phyloP scores from a whole-genome alignment of 2,888 invertebrate species.

The Campopleginae sp. region DNA sequence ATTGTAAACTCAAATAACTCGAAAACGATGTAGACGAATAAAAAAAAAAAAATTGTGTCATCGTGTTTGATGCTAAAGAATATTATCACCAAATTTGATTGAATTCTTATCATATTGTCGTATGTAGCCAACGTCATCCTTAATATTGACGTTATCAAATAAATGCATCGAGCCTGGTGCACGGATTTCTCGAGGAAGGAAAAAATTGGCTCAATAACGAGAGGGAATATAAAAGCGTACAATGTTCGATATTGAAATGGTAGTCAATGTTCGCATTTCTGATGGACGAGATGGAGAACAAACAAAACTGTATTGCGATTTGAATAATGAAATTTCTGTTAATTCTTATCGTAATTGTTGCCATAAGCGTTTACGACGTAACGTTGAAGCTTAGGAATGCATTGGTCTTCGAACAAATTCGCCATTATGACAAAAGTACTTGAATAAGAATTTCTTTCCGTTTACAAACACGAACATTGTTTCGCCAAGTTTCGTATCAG shows the following conservation, averaged over 20 bases:
- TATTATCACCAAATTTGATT: no score
- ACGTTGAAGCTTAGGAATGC: slow-evolving; percentile 33
- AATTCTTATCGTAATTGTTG: slow-evolving; percentile 29
- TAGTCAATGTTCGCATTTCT: slow-evolving; percentile 27
- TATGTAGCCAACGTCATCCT: no score
- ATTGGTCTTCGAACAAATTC: slow-evolving; percentile 34
- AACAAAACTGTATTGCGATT: background rate
- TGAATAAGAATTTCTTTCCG: background rate
- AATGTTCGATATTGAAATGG: background rate
- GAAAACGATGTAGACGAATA: no score
- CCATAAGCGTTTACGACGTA: slow-evolving; percentile 23
- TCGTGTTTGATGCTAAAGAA: no score
- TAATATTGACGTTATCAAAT: background rate
- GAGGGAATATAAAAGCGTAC: slow-evolving; percentile 44
- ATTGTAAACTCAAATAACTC: no score
- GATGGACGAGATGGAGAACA: background rate
- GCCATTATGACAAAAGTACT: slow-evolving; percentile 50
- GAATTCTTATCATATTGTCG: no score
- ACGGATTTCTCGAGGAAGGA: background rate
- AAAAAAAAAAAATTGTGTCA: no score
- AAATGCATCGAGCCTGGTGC: background rate
- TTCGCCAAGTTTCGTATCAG: background rate
- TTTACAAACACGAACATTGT: background rate
- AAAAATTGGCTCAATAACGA: background rate
- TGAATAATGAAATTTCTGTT: slow-evolving; percentile 53